Evolutionary conservation across 1,140 invertebrate genomes (phyloP).

Genomic region (Dendrolimus punctatus): DNA sequence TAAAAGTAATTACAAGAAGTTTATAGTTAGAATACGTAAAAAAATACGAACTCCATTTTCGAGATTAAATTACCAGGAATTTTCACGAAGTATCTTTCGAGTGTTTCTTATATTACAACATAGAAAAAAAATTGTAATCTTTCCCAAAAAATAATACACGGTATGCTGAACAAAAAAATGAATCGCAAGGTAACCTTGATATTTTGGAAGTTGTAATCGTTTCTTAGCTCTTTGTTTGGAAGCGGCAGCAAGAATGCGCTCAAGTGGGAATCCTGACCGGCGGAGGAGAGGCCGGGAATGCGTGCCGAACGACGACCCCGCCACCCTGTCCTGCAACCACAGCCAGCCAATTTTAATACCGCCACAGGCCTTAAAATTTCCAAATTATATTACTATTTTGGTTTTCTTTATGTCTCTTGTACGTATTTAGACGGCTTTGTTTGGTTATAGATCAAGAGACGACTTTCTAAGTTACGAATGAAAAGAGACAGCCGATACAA

Average conservation of each 20-base stretch:
- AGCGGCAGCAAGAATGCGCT: constrained; percentile 34
- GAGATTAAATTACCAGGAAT: no score
- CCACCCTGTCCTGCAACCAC: constrained; percentile 13
- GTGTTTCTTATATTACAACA: neutral
- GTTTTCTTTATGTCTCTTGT: no score
- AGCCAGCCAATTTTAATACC: neutral
- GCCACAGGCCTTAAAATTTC: no score
- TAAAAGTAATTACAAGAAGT: no score
- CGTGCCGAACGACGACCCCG: constrained; percentile 33
- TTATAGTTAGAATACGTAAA: no score
- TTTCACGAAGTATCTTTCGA: neutral
- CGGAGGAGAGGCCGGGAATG: constrained; percentile 17
- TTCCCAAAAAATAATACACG: neutral
- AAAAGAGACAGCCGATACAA: no score
- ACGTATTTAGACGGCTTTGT: no score
- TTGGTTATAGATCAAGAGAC: no score
- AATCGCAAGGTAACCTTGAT: neutral
- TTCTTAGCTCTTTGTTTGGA: constrained; percentile 19
- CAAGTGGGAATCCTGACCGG: constrained; percentile 31
- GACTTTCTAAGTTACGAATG: no score
- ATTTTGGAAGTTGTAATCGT: neutral
- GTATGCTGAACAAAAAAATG: neutral
- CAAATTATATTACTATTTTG: no score
- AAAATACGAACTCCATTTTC: no score
- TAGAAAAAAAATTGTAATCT: neutral